These are phyloP conservation scores for Tokudaia muenninki DNA, from an alignment of 2,797 vertebrate species.

Conservation along the genomic window DNA sequence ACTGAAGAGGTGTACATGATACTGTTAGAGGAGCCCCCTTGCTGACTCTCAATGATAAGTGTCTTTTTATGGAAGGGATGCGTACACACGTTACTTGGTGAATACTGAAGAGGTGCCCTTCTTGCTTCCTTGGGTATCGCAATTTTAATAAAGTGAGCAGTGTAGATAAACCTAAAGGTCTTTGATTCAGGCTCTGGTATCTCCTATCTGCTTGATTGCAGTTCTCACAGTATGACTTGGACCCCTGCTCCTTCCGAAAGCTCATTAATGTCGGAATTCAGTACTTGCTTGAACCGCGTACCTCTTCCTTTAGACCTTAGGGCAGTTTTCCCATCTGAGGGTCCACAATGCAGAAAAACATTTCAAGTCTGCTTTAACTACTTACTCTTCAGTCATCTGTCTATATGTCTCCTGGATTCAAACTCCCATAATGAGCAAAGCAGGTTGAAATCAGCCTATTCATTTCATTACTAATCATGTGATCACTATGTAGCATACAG, in stretches of 20 bases:
- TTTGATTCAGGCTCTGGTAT: not conserved
- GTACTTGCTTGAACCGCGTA: not conserved
- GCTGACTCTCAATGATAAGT: not conserved
- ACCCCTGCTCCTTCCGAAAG: not conserved
- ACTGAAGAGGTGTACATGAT: not conserved
- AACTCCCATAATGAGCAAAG: not conserved
- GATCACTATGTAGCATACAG: not conserved
- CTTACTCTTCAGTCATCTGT: not conserved
- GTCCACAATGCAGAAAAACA: slow-evolving; percentile 11
- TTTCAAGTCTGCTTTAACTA: not conserved
- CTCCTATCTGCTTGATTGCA: not conserved
- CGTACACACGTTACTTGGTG: not conserved
- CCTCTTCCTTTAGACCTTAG: slow-evolving; percentile 37
- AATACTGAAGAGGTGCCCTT: not conserved
- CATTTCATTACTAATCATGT: not conserved
- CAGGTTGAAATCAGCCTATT: slow-evolving; percentile 4
- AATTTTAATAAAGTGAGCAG: slow-evolving; percentile 20
- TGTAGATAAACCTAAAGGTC: not conserved
- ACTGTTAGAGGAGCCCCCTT: not conserved
- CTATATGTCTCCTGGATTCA: not conserved
- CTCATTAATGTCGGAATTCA: not conserved
- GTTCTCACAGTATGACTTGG: not conserved
- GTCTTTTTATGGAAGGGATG: not conserved
- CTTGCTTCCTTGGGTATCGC: not conserved
- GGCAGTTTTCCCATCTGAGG: not conserved